A percentile compares a stretch with the other conserved stretches of the same genome.
phyloP scores from a whole-genome alignment of 2,797 vertebrate genomes.

The Chelmon rostratus region DNA sequence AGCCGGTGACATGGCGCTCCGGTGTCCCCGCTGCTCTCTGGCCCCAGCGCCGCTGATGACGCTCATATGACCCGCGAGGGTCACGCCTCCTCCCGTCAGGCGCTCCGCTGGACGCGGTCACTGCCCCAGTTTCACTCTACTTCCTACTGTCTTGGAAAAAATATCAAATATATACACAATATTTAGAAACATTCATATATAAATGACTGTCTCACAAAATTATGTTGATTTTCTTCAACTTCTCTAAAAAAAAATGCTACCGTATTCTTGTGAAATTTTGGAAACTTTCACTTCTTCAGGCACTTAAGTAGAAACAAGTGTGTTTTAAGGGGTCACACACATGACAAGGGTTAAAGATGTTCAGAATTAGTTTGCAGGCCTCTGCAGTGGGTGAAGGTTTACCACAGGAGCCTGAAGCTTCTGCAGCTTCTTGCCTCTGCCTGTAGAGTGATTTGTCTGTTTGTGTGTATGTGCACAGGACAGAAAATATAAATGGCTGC shows the following conservation, averaged over 20 bases:
- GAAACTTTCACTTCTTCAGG: neutral
- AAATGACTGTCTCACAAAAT: neutral
- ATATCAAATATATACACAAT: no score
- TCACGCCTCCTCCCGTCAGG: slow-evolving; percentile 66
- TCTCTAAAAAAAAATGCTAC: neutral
- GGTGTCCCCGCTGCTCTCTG: slow-evolving; percentile 30
- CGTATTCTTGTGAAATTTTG: neutral
- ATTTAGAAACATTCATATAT: neutral
- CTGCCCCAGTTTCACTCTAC: neutral
- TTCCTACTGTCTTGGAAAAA: neutral
- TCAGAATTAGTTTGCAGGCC: neutral
- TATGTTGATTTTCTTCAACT: neutral
- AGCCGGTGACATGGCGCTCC: slow-evolving; percentile 50
- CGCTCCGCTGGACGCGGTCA: slow-evolving; percentile 19
- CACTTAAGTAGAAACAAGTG: neutral
- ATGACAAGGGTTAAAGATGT: neutral
- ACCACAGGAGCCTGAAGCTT: neutral
- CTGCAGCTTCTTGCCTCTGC: neutral
- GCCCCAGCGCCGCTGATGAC: slow-evolving; percentile 51
- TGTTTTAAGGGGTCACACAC: neutral
- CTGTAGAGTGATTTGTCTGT: neutral
- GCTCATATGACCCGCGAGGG: slow-evolving; percentile 78
- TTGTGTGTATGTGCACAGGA: neutral
- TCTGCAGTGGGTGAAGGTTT: neutral
- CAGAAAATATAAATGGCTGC: neutral